Evolutionary conservation across 2,888 invertebrate species (phyloP).

Genomic region (Pyrgus malvae): DNA sequence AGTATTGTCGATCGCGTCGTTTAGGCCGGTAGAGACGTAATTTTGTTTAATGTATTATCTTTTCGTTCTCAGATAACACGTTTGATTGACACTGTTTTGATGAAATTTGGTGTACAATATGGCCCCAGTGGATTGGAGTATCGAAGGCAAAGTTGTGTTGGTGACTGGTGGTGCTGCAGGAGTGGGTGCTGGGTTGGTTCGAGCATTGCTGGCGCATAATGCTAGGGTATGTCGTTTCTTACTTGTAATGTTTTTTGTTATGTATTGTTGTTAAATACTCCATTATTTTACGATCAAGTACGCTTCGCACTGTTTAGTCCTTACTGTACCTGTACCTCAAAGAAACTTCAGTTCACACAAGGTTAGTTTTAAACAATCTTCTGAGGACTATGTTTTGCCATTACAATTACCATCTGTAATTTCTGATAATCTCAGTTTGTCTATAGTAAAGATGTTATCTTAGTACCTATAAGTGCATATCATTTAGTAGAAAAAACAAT

Average conservation of each 20-base stretch:
- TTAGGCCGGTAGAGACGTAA: constrained; percentile 8
- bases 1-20: constrained; percentile 12
- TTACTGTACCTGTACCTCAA: too few species aligned
- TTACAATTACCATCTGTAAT: too few species aligned
- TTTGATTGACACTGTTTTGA: not conserved
- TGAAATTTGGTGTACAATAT: constrained; percentile 3
- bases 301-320: too few species aligned
- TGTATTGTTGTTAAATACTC: too few species aligned
- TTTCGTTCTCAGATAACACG: constrained; percentile 9
- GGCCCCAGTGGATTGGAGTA: constrained; percentile 32
- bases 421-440: too few species aligned
- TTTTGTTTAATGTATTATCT: constrained; percentile 8
- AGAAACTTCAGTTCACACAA: too few species aligned
- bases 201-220: constrained; percentile 54
- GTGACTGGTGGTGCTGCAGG: constrained; percentile 71
- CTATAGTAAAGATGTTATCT: too few species aligned
- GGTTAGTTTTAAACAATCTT: too few species aligned
- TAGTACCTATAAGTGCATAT: too few species aligned
- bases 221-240: constrained; percentile 51
- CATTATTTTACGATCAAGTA: too few species aligned
- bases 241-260: not conserved
- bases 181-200: constrained; percentile 62
- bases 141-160: constrained; percentile 63
- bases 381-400: too few species aligned
- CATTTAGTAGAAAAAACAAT: too few species aligned